These are phyloP conservation scores for Polietes domitor DNA, from an alignment of 2,888 invertebrate species.

Conservation along the genomic window DNA sequence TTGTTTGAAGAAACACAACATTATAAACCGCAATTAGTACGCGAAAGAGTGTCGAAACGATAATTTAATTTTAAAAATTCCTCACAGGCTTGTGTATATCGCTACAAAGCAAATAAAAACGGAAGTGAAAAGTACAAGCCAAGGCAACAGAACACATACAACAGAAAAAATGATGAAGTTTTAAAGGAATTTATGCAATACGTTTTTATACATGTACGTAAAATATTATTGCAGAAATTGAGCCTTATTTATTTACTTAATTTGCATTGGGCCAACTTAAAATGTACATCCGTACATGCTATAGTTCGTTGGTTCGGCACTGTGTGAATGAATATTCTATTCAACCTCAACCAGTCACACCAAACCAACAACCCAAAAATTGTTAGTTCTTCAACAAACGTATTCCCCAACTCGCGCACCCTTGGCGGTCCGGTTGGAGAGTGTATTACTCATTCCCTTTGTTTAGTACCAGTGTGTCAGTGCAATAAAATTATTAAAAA, in stretches of 20 bases:
- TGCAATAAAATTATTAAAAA: constrained; percentile 16
- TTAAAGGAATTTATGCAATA: constrained; percentile 49
- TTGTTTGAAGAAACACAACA: neutral
- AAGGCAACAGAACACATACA: too few relatives aligned
- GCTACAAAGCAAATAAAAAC: neutral
- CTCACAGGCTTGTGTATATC: neutral
- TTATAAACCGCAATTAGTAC: neutral
- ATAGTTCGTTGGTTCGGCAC: neutral
- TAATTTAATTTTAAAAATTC: neutral
- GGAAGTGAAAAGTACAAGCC: neutral
- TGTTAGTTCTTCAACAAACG: neutral
- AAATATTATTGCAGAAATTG: neutral
- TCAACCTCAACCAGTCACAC: neutral
- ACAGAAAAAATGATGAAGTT: constrained; percentile 39
- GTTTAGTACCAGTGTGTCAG: neutral
- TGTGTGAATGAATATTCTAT: neutral
- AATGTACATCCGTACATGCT: neutral
- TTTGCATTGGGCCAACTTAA: neutral
- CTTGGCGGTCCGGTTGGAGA: neutral
- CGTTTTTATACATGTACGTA: constrained; percentile 18
- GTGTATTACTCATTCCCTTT: constrained; percentile 26
- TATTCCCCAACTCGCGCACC: neutral
- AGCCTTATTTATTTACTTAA: neutral
- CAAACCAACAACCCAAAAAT: neutral
- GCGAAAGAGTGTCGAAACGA: neutral